A percentile compares a stretch with the other conserved stretches of the same genome.
phyloP scores from a whole-genome alignment of 2,888 invertebrate species.

The Blastobasis lacticolella region DNA sequence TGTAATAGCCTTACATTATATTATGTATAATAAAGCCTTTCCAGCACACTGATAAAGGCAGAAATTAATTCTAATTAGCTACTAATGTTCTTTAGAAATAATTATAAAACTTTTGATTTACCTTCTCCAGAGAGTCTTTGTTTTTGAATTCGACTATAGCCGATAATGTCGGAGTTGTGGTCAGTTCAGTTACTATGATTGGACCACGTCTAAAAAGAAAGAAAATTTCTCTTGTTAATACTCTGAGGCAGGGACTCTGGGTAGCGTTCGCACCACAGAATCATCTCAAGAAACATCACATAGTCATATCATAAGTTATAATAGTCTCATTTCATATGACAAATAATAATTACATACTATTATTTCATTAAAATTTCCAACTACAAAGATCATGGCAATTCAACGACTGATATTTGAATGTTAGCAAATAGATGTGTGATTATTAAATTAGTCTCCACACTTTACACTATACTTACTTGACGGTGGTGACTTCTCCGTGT shows the following conservation, averaged over 20 bases:
- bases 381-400: slow-evolving; percentile 27
- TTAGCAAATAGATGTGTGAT: slow-evolving; percentile 38
- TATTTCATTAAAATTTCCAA: slow-evolving; percentile 18
- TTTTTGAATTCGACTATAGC: slow-evolving; percentile 75
- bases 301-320: slow-evolving; percentile 8
- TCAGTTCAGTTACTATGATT: slow-evolving; percentile 74
- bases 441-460: no score
- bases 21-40: slow-evolving; percentile 20
- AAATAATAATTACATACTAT: not conserved
- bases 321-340: not conserved
- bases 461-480: slow-evolving; percentile 48
- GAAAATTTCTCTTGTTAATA: slow-evolving; percentile 67
- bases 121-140: slow-evolving; percentile 73
- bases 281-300: slow-evolving; percentile 18
- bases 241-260: slow-evolving; percentile 45
- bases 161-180: slow-evolving; percentile 74
- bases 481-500: slow-evolving; percentile 53
- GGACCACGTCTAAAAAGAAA: slow-evolving; percentile 75
- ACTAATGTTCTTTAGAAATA: slow-evolving; percentile 33
- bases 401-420: slow-evolving; percentile 70
- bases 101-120: slow-evolving; percentile 67
- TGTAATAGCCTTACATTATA: not conserved
- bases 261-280: slow-evolving; percentile 47
- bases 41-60: slow-evolving; percentile 24
- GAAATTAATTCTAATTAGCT: slow-evolving; percentile 24